Base-by-base conservation (phyloP, 2,888 invertebrate genomes). In the Habroteleia sp. region DNA sequence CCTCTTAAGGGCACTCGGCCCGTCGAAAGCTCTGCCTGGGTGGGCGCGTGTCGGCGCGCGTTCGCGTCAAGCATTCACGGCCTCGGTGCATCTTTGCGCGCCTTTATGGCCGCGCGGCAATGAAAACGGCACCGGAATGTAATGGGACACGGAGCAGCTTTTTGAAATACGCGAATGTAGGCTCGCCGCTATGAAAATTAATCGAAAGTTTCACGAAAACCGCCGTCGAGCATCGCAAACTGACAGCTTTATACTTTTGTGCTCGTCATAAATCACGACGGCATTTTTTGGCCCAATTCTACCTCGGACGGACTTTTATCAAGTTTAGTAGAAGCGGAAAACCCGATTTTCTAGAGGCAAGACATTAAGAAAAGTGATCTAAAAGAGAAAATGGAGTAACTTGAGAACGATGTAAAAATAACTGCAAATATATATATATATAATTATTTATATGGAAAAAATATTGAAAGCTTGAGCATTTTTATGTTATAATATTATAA, bases 131-230 rank as follows among this genome's bases (percentile, higher is more conserved):
- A 17, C 31, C 10, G 50, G 65, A 58, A 72, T 58, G 54, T 65
- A 50, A 56, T 71, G 44, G n/a, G 35, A 42, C 25, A 25, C 13
- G 23, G 1, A 31, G 35, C 63, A 52, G 44, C 52, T 52, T 66
- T 42, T 14, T 35, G 29, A 60, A 50, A 60, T 44, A 6, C 29
- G 17, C 50, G 31, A 58, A 62, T 54, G 31, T 25, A 23, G 46
- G 62, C 3, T 62, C 62, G 33, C 11, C 71, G 71, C 63, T 71
- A 62, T 62, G 69, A 69, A 60, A 37, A 69, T 66, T 44, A 46
- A 46, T 56, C 35, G 56, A 27, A 10, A 29, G 29, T 62, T 58
- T 50, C 17, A 44, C 54, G 17, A 10, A 25, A 56, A 63, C 46
- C 63, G 25, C 25, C 10, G 44, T 10, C 33, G 25, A 48, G 39